Conservation (phyloP, 1,140 invertebrate genomes). For the Cyclina sinensis region DNA sequence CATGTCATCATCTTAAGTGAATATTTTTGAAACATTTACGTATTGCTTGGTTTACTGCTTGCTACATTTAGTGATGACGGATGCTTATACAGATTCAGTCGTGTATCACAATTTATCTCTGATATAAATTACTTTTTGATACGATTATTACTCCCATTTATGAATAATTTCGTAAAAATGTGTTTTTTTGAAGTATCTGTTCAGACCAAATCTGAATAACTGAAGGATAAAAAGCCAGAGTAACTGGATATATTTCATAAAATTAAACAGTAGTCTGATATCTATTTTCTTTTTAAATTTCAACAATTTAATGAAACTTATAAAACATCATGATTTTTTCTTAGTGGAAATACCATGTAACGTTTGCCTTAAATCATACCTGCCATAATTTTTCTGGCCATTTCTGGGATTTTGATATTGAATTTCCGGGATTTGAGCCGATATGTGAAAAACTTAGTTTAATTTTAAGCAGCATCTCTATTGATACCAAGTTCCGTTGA, state of each 20-base stretch:
- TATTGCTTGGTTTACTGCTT: too few relatives aligned
- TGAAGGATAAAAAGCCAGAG: not conserved
- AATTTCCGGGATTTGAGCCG: too few relatives aligned
- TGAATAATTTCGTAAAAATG: conserved; percentile 5
- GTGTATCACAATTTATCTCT: conserved; percentile 37
- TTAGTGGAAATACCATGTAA: too few relatives aligned
- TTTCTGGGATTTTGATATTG: too few relatives aligned
- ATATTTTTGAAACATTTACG: not conserved
- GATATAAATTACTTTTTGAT: conserved; percentile 56
- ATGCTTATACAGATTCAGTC: not conserved
- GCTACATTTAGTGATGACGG: not conserved
- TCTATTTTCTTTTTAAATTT: not conserved
- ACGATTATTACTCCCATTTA: conserved; percentile 32
- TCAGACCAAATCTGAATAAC: not conserved
- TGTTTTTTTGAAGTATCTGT: conserved; percentile 7
- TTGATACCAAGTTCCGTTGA: too few relatives aligned
- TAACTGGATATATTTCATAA: not conserved
- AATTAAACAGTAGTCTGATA: not conserved
- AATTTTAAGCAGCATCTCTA: too few relatives aligned
- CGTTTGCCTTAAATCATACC: too few relatives aligned
- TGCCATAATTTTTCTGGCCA: too few relatives aligned
- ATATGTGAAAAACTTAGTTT: too few relatives aligned
- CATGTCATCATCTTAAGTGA: conserved; percentile 7
- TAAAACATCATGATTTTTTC: too few relatives aligned
- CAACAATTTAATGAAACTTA: too few relatives aligned